Evolutionary conservation across 2,797 vertebrate genomes (phyloP).

Genomic region (Falco concolor): DNA sequence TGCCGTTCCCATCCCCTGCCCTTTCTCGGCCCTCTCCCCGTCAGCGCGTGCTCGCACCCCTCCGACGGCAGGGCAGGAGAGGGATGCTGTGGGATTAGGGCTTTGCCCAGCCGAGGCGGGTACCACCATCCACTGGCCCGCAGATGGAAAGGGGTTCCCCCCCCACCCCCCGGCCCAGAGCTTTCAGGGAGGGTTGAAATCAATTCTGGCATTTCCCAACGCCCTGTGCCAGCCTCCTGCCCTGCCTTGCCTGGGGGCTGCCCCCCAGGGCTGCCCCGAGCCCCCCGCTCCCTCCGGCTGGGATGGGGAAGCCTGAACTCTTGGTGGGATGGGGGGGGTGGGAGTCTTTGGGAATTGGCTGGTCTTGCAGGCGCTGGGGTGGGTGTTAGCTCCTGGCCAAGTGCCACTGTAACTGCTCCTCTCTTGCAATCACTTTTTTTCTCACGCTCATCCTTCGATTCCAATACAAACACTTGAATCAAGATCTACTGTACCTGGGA

Average conservation of each 20-base stretch:
- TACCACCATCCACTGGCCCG: background rate
- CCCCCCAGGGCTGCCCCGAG: background rate
- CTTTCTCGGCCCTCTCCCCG: background rate
- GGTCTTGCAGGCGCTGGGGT: background rate
- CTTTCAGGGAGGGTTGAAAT: background rate
- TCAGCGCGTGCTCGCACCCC: background rate
- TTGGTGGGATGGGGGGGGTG: background rate
- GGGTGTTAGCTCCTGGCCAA: background rate
- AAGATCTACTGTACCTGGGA: conserved; percentile 75
- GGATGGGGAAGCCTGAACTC: background rate
- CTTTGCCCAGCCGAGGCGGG: background rate
- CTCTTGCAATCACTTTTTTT: background rate
- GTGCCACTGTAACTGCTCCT: conserved; percentile 13
- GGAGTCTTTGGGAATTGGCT: background rate
- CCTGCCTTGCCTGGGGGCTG: background rate
- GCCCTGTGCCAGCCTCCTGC: background rate
- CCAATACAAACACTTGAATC: conserved; percentile 74
- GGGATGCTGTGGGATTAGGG: background rate
- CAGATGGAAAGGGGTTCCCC: background rate
- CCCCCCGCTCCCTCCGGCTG: background rate
- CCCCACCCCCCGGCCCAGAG: too few species aligned
- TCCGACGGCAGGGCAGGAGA: background rate
- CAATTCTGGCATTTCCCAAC: background rate
- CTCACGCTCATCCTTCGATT: conserved; percentile 15
- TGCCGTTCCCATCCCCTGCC: background rate